Percentiles rank a stretch among this genome's conserved stretches.
These are phyloP conservation scores for Carcina quercana DNA, from an alignment of 2,888 invertebrate species.

Conservation along the genomic window DNA sequence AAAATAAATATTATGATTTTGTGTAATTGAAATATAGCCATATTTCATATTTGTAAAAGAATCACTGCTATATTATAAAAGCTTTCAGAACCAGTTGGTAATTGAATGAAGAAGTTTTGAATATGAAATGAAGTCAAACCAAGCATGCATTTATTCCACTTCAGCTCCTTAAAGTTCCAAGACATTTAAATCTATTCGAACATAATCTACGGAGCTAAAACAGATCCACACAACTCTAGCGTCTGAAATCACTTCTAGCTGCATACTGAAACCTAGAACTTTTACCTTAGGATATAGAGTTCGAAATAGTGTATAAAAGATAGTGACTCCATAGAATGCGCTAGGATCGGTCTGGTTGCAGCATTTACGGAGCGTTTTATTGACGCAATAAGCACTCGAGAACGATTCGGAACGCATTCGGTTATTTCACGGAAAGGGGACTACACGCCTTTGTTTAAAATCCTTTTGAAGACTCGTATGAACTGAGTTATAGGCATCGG, in stretches of 20 bases:
- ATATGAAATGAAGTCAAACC: slow-evolving; percentile 9
- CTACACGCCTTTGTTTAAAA: too few relatives aligned
- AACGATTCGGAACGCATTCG: slow-evolving; percentile 19
- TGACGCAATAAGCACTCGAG: slow-evolving; percentile 54
- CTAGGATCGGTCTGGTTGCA: slow-evolving; percentile 36
- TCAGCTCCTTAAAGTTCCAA: slow-evolving; percentile 24
- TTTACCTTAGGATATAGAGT: too few relatives aligned
- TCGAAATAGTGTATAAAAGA: slow-evolving; percentile 12
- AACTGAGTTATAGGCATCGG: too few relatives aligned
- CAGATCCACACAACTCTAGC: slow-evolving; percentile 24
- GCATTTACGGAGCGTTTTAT: slow-evolving; percentile 54
- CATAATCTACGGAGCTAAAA: slow-evolving; percentile 28
- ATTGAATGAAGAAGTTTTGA: too few relatives aligned
- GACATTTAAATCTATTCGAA: slow-evolving; percentile 33
- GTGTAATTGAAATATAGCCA: too few relatives aligned
- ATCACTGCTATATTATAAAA: too few relatives aligned
- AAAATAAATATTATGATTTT: too few relatives aligned
- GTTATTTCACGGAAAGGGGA: neutral
- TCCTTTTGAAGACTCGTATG: too few relatives aligned
- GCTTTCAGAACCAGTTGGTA: too few relatives aligned
- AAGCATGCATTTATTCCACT: slow-evolving; percentile 19
- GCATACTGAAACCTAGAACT: too few relatives aligned
- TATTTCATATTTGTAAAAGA: too few relatives aligned
- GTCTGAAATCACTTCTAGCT: too few relatives aligned
- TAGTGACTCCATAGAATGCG: neutral